Evolutionary conservation across 2,888 invertebrate species (phyloP), one percentile per base, ranked within the genome.

Genomic region (Tetragonula carbonaria): DNA sequence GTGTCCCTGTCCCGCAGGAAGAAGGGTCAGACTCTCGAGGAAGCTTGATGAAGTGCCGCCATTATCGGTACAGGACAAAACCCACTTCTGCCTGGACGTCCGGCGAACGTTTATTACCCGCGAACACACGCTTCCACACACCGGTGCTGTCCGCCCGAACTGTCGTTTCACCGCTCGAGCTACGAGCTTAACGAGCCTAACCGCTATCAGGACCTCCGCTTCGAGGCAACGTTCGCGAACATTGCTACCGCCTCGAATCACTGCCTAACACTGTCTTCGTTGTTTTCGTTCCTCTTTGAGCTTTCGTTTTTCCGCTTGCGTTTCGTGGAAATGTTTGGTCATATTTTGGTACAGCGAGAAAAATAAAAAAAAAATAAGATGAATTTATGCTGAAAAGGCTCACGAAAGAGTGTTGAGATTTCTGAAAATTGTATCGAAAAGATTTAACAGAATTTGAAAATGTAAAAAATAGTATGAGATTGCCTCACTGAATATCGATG

Each of bases 31-130:
- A 70, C 86, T 84, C 86, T 84, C 13, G 80, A 86, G 90, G 89
- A 88, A 87, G 91, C 92, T 93, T 94, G 94, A 94, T 94, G 94
- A 94, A 94, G 94, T 94, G 93, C 90, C 86, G 91, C 93, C 93
- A 94, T 94, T 94, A 94, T 94, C 93, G 93, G 93, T 91, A 91
- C 92, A 91, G 92, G 93, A 94, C 93, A 93, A 94, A 93, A 93
- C 93, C 93, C 91, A 92, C 92, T 92, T 93, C 91, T 89, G 85
- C 88, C 86, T 80, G 76, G 88, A 89, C 80, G 87, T 89, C 89
- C 87, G 90, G 92, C 93, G 92, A 93, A 28, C 28, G 94, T 94
- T 94, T 94, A 94, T 94, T 94, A 93, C 93, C 92, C 92, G 93
- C 93, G 92, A 92, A 92, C 91, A 91, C 87, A 89, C 89, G 89